Percentiles rank a stretch among this genome's conserved stretches.
phyloP scores from a whole-genome alignment of 2,888 invertebrate species.

The Cryptus viduatorius region DNA sequence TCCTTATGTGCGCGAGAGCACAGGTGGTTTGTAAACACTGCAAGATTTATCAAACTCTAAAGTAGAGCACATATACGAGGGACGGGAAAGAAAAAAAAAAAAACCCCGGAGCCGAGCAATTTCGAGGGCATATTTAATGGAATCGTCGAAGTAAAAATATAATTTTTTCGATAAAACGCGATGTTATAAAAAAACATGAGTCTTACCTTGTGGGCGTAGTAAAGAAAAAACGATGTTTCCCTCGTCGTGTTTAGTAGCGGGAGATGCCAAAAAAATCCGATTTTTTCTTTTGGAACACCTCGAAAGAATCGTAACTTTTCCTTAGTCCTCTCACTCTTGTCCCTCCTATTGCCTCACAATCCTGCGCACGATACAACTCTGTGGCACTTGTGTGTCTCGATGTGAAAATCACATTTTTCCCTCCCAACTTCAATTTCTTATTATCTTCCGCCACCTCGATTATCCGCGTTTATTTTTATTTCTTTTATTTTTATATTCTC shows the following conservation, averaged over 20 bases:
- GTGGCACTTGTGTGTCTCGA: conserved; percentile 1
- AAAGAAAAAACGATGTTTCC: conserved; percentile 9
- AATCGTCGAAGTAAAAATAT: background rate
- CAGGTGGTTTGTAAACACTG: background rate
- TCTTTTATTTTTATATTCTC: background rate
- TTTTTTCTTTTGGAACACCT: conserved; percentile 20
- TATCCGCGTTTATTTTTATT: conserved; percentile 2
- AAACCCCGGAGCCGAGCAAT: background rate
- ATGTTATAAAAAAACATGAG: background rate
- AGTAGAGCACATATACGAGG: background rate
- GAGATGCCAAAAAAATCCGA: conserved; percentile 38
- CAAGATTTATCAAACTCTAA: background rate
- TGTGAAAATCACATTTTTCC: conserved; percentile 16
- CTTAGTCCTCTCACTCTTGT: conserved; percentile 1
- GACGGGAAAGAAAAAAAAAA: background rate
- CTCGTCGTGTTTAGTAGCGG: background rate
- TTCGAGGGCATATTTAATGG: background rate
- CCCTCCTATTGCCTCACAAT: conserved; percentile 36
- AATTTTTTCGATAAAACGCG: background rate
- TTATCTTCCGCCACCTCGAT: conserved; percentile 23
- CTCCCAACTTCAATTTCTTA: conserved; percentile 28
- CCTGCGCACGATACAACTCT: conserved; percentile 18
- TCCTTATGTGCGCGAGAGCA: background rate
- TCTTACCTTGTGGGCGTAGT: conserved; percentile 42
- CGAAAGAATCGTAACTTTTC: conserved; percentile 26